phyloP scores from a whole-genome alignment of 2,888 invertebrate genomes.

The Nipponacmea schrenckii region DNA sequence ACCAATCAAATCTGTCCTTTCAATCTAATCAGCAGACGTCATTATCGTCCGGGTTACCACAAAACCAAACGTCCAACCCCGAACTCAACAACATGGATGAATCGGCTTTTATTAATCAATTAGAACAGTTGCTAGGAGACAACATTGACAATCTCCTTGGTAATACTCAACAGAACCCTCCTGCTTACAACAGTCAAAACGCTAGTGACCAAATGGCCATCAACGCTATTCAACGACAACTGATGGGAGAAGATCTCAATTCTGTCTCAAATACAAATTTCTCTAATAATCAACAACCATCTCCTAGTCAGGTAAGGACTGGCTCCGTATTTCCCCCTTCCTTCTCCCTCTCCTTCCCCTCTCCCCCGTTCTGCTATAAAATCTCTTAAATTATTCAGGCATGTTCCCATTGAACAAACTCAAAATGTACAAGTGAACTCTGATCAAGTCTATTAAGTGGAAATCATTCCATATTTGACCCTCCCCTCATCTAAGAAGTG shows the following conservation, averaged over 20 bases:
- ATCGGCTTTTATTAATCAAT: conserved; percentile 43
- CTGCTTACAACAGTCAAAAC: conserved; percentile 5
- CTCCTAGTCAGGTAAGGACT: neutral
- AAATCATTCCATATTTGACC: too few species aligned
- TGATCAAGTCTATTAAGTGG: too few species aligned
- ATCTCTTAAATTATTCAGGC: too few species aligned
- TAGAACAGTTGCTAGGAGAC: conserved; percentile 54
- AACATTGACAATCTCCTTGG: conserved; percentile 49
- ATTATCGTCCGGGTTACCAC: conserved; percentile 20
- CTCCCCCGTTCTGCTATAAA: too few species aligned
- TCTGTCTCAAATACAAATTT: neutral
- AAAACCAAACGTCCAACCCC: conserved; percentile 14
- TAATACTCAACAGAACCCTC: conserved; percentile 22
- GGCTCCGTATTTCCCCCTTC: too few species aligned
- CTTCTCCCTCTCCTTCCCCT: too few species aligned
- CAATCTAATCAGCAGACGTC: conserved; percentile 22
- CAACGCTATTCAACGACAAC: conserved; percentile 87
- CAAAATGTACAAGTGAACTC: too few species aligned
- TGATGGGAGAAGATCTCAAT: conserved; percentile 77
- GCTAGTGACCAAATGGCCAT: conserved; percentile 80
- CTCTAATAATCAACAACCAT: neutral
- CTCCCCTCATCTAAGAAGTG: too few species aligned
- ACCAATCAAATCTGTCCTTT: conserved; percentile 1
- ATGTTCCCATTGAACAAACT: too few species aligned
- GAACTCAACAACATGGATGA: conserved; percentile 31